phyloP scores from a whole-genome alignment of 2,113 vertebrate genomes.

The Eurystomus gularis region DNA sequence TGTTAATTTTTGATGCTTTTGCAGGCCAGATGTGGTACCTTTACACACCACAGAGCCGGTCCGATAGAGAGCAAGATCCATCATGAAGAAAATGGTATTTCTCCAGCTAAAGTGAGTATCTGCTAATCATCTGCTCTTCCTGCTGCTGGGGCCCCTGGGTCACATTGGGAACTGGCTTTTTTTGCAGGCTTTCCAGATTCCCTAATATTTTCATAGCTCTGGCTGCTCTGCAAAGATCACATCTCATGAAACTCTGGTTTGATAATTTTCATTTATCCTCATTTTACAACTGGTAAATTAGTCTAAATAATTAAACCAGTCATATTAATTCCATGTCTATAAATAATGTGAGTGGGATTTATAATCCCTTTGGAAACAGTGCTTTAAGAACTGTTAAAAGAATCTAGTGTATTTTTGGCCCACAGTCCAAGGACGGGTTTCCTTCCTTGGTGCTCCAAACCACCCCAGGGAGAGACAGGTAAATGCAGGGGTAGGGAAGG shows the following conservation, averaged over 20 bases:
- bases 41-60: background rate
- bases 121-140: background rate
- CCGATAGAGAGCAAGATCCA: background rate
- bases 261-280: background rate
- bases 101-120: background rate
- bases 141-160: background rate
- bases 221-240: background rate
- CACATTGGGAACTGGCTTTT: background rate
- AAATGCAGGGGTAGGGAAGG: background rate
- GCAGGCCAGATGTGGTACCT: background rate
- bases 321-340: background rate
- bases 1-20: background rate
- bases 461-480: background rate
- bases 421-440: background rate
- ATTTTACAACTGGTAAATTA: background rate
- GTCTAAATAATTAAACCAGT: background rate
- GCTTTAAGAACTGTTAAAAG: background rate
- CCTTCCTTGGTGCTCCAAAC: background rate
- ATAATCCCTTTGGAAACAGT: background rate
- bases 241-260: background rate
- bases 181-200: background rate
- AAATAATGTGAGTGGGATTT: background rate
- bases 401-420: background rate
- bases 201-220: background rate
- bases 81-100: background rate